phyloP scores from a whole-genome alignment of 2,797 vertebrate species.

The Phrynocephalus guinanensis region DNA sequence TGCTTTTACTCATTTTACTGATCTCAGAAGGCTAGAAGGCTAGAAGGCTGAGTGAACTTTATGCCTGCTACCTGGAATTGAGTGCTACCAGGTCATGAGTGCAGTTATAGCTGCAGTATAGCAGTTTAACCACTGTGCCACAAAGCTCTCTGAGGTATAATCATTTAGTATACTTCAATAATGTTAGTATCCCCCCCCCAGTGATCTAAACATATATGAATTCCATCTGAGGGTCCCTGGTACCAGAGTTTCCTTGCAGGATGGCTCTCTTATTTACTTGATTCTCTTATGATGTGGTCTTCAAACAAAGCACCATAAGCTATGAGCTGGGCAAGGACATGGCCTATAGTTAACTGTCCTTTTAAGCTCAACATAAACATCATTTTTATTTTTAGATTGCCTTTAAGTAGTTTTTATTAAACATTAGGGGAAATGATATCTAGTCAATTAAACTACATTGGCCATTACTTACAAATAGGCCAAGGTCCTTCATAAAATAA shows the following conservation, averaged over 20 bases:
- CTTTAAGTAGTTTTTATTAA: constrained; percentile 42
- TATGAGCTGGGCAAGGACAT: not conserved
- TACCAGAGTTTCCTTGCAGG: not conserved
- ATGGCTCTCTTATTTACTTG: not conserved
- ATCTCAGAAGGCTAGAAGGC: too few relatives aligned
- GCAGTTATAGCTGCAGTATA: too few relatives aligned
- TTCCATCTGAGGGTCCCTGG: too few relatives aligned
- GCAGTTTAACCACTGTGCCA: too few relatives aligned
- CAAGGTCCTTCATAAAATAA: constrained; percentile 7
- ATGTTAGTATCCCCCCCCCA: not conserved
- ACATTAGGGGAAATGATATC: constrained; percentile 43
- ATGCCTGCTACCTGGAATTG: too few relatives aligned
- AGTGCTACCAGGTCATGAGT: too few relatives aligned
- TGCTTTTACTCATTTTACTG: too few relatives aligned
- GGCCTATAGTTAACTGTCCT: constrained; percentile 24
- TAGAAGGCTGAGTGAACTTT: too few relatives aligned
- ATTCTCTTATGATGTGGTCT: not conserved
- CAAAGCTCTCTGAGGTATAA: too few relatives aligned
- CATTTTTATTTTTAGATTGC: constrained; percentile 24
- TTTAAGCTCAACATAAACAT: constrained; percentile 32
- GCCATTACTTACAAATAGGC: constrained; percentile 30
- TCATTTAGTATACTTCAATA: not conserved
- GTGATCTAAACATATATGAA: not conserved
- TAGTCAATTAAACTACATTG: constrained; percentile 38
- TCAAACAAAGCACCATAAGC: not conserved